Conservation (phyloP, 1,140 invertebrate species). For the Heliconius congener region DNA sequence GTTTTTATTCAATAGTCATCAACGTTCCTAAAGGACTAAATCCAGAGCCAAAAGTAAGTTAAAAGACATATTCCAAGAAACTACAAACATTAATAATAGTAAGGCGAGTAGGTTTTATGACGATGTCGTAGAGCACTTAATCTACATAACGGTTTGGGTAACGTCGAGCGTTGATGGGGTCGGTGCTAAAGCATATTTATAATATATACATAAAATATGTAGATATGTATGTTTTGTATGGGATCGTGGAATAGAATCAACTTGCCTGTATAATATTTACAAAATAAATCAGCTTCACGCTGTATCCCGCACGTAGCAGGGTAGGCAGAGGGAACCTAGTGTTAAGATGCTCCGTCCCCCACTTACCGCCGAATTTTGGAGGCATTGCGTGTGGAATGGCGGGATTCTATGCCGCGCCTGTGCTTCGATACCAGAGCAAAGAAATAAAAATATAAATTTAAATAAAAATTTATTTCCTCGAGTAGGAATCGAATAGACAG, state of each 20-base stretch:
- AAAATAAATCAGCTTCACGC: neutral
- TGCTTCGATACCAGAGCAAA: no score
- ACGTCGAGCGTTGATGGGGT: slow-evolving; percentile 34
- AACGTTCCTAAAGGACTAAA: neutral
- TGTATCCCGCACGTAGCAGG: no score
- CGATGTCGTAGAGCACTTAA: slow-evolving; percentile 49
- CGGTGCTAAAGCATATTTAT: slow-evolving; percentile 26
- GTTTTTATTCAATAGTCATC: neutral
- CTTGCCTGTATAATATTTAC: neutral
- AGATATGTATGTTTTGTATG: neutral
- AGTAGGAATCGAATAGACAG: no score
- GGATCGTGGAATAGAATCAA: neutral
- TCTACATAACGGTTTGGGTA: slow-evolving; percentile 54
- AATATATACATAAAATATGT: neutral
- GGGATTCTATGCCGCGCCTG: no score
- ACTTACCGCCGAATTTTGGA: no score
- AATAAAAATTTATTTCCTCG: no score
- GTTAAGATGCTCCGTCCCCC: no score
- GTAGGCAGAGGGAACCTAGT: no score
- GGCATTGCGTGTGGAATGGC: no score
- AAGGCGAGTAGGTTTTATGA: slow-evolving; percentile 46
- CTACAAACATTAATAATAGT: slow-evolving; percentile 35
- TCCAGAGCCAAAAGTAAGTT: neutral
- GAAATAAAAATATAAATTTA: no score
- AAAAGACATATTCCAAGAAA: slow-evolving; percentile 25